Evolutionary conservation across 1,140 invertebrate species (phyloP).

Genomic region (Pectinophora gossypiella): DNA sequence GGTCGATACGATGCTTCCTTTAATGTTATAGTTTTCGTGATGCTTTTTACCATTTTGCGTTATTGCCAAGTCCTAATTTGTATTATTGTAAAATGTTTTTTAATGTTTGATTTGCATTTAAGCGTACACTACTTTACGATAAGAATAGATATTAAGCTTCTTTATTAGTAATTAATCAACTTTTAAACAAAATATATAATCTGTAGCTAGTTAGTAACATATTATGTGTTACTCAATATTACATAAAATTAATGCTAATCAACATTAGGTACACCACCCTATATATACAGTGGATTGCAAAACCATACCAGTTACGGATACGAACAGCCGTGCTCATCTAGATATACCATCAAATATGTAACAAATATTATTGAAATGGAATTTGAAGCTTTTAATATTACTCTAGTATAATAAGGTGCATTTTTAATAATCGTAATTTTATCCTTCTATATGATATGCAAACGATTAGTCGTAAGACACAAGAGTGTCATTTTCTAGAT

Average conservation of each 20-base stretch:
- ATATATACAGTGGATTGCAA: constrained; percentile 10
- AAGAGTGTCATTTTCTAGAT: constrained; percentile 57
- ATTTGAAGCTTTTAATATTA: constrained; percentile 55
- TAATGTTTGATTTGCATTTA: constrained; percentile 55
- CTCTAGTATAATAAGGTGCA: constrained; percentile 61
- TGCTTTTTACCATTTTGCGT: constrained; percentile 62
- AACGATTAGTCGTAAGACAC: constrained; percentile 59
- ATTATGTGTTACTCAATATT: constrained; percentile 42
- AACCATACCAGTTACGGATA: constrained; percentile 22
- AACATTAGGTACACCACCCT: constrained; percentile 20
- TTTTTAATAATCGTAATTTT: constrained; percentile 66
- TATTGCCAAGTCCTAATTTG: constrained; percentile 46
- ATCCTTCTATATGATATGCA: constrained; percentile 58
- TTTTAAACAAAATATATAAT: constrained; percentile 60
- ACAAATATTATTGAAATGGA: constrained; percentile 33
- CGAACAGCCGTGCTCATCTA: constrained; percentile 2
- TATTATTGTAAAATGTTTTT: constrained; percentile 41
- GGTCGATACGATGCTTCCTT: constrained; percentile 61
- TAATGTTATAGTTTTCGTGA: constrained; percentile 59
- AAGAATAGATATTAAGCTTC: constrained; percentile 55
- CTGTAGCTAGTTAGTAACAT: constrained; percentile 59
- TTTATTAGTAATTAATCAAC: constrained; percentile 62
- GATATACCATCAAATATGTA: constrained; percentile 12
- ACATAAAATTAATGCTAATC: constrained; percentile 28
- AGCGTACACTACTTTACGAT: constrained; percentile 49